Evolutionary conservation across 1,140 invertebrate genomes (phyloP).

Genomic region (Bombus waltoni): DNA sequence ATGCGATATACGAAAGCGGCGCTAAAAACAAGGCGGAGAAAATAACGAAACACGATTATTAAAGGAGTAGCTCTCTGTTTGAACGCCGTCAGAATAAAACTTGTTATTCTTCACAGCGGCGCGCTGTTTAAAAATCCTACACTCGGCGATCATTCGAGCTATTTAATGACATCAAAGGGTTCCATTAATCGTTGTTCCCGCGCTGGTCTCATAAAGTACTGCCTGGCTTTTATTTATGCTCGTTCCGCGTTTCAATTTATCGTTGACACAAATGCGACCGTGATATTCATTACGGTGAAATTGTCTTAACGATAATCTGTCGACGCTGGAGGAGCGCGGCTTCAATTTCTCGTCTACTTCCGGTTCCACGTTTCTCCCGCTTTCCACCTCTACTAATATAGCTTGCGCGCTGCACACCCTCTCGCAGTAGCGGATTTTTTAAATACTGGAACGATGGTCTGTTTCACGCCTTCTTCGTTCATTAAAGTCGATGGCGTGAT

Average conservation of each 20-base stretch:
- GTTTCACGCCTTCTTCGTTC: conserved; percentile 37
- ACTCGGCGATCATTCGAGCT: background rate
- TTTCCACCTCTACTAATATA: background rate
- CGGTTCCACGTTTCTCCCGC: background rate
- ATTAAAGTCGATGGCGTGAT: conserved; percentile 64
- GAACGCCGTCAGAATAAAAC: background rate
- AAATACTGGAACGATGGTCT: conserved; percentile 37
- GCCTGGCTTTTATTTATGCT: background rate
- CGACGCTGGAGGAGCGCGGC: conserved; percentile 3
- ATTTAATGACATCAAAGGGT: conserved; percentile 24
- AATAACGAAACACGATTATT: background rate
- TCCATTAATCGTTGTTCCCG: conserved; percentile 1
- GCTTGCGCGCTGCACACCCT: background rate
- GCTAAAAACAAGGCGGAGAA: too few species aligned
- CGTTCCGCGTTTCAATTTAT: conserved; percentile 21
- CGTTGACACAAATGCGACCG: conserved; percentile 57
- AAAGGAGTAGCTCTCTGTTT: background rate
- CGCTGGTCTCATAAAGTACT: background rate
- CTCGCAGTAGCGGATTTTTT: conserved; percentile 32
- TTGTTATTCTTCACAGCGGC: background rate
- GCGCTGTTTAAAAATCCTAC: background rate
- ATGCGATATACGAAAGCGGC: too few species aligned
- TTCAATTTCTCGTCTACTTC: conserved; percentile 41
- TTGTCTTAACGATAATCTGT: conserved; percentile 70
- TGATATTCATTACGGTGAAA: conserved; percentile 70